Evolutionary conservation across 2,797 vertebrate species (phyloP), one percentile per base, ranked within the genome.

Genomic region (Anisognathus igniventris): DNA sequence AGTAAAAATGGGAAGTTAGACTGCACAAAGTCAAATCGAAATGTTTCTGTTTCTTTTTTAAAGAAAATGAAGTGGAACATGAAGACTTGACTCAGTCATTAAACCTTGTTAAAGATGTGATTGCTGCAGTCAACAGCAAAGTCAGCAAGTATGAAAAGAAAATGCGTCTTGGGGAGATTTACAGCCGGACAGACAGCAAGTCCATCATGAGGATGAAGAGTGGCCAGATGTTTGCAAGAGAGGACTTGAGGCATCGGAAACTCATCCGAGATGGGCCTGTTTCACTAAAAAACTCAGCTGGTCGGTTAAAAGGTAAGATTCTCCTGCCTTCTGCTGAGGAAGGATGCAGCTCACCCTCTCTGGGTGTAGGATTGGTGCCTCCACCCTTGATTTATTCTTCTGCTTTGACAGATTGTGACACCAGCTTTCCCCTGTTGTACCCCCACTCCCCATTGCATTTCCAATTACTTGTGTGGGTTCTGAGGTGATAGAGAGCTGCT

Each of bases 131-230:
- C 15, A 98, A 99, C n/a, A 98, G 96, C 96, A 98, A 98, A 93
- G 99, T 99, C 91, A 99, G 98, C 77, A 98, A 99, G 78, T 99
- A 99, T 0, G 99, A 99, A 60, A 99, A 99, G 97, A 98, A 98
- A 71, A 98, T 97, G 15, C 98, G 99, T 6, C 98, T 99, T 28
- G 97, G 97, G 78, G 99, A 99, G 61, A 98, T 99, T 76, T 99
- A 99, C 94, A 96, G 80, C 47, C 98, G 98, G 92, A 99, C 98
- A 0, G 99, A 99, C 70, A 98, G 98, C 98, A 99, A 99, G 97
- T 99, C 99, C 75, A 99, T 99, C 97, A 99, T 99, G 98, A 98
- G 99, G 95, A 99, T 99, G 98, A 99, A 99, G 97, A 99, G 98
- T 1, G 99, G 99, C 1, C 99, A 99, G 98, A 99, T 99, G 95